phyloP scores from a whole-genome alignment of 2,113 vertebrate genomes.

The Brienomyrus brachyistius region DNA sequence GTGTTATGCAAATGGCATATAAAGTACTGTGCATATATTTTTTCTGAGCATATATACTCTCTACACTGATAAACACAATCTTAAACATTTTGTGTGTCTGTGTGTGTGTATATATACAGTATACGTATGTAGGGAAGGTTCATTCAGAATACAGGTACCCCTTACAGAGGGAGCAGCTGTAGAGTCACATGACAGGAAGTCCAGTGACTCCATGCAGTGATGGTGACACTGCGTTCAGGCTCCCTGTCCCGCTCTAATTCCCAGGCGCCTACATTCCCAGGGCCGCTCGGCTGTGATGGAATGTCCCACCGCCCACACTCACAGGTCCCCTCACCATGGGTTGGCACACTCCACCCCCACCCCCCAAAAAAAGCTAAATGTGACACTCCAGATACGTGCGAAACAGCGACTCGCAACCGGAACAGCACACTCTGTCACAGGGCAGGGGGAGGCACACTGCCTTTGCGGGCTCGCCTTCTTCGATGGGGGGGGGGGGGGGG shows the following conservation, averaged over 20 bases:
- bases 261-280: neutral
- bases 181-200: neutral
- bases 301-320: neutral
- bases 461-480: constrained; percentile 31
- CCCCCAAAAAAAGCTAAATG: neutral
- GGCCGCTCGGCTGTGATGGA: neutral
- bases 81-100: too few species aligned
- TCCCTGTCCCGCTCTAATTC: neutral
- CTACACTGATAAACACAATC: too few species aligned
- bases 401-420: neutral
- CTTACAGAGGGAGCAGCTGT: neutral
- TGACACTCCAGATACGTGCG: neutral
- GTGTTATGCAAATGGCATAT: neutral
- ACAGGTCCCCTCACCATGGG: neutral
- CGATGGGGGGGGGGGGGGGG: constrained; percentile 8
- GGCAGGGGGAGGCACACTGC: constrained; percentile 13
- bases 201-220: neutral
- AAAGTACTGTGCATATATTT: neutral
- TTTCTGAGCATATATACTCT: too few species aligned
- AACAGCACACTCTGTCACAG: neutral
- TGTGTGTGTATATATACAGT: too few species aligned
- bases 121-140: neutral
- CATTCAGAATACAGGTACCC: neutral
- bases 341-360: neutral
- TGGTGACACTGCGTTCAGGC: neutral